Evolutionary conservation across 2,797 vertebrate genomes (phyloP), one percentile per base, ranked within the genome.

Genomic region (Onychomys torridus): DNA sequence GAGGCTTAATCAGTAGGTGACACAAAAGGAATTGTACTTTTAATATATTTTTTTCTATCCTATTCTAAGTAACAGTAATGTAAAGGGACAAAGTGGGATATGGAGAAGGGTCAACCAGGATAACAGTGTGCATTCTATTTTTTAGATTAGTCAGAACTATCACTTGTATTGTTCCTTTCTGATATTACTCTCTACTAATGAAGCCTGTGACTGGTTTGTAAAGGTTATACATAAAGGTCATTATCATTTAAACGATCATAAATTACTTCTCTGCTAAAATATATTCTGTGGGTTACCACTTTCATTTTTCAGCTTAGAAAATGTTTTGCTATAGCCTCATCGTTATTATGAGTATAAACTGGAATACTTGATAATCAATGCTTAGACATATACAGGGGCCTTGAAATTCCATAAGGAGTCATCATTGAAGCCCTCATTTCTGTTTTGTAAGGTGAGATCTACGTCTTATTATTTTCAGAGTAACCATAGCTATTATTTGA

Each of bases 181-280:
- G 13, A 91, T 95, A 25, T 85, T 90, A 90, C 10, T 75, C 11
- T 49, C 6, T 73, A 5, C 0, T 94, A 46, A 89, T 61, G 16
- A 75, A 61, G 11, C 23, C 40, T 86, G n/a, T 78, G 46, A 91
- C 2, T 81, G 5, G 21, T 55, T 16, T 92, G 10, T 21, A 85
- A 2, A 75, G 14, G 61, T 73, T 67, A 93, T 57, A 73, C 6
- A 81, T 34, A 90, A 92, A 40, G 2, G 29, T 10, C 3, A 61
- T 78, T 81, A 92, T 93, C 57, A 95, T 75, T 84, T 92, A 85
- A 93, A 90, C 90, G 94, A 52, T 93, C 9, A 81, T n/a, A 77
- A 90, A 92, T 85, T 91, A 4, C 10, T 82, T 94, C 32, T 91
- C n/a, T 52, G 6, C 27, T 40, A 78, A 84, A 21, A 75, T 16